Percentiles rank a stretch among this genome's conserved stretches.
Evolutionary conservation across 2,888 invertebrate species (phyloP).

Genomic region (Microplitis manilae): DNA sequence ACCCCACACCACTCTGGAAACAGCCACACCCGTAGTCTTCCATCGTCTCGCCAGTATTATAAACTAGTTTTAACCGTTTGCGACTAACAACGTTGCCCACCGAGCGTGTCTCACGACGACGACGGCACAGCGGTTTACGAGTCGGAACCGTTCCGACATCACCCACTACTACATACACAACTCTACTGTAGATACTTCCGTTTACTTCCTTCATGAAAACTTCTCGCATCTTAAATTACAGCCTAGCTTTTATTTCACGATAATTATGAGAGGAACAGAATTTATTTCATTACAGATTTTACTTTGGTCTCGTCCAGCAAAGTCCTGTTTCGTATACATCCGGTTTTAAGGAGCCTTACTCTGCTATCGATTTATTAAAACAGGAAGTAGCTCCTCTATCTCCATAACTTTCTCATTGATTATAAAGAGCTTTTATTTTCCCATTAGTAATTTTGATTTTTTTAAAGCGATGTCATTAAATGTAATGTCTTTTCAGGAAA

Average conservation of each 20-base stretch:
- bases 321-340: too few relatives aligned
- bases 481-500: too few relatives aligned
- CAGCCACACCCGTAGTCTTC: constrained; percentile 30
- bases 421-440: too few relatives aligned
- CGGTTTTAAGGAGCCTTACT: too few relatives aligned
- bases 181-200: constrained; percentile 2
- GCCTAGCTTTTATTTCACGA: not conserved
- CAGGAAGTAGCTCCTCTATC: too few relatives aligned
- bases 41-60: constrained; percentile 50
- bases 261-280: not conserved
- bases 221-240: not conserved
- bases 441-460: too few relatives aligned
- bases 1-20: constrained; percentile 30
- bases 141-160: constrained; percentile 51
- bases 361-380: too few relatives aligned
- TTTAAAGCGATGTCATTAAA: too few relatives aligned
- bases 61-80: constrained; percentile 54
- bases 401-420: too few relatives aligned
- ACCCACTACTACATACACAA: constrained; percentile 16
- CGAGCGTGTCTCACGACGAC: constrained; percentile 39
- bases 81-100: constrained; percentile 48
- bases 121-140: constrained; percentile 42
- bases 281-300: not conserved
- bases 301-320: too few relatives aligned
- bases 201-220: constrained; percentile 20